Conservation (phyloP, 92 coral and sea anemone genomes). For the Epizoanthus stellaris region DNA sequence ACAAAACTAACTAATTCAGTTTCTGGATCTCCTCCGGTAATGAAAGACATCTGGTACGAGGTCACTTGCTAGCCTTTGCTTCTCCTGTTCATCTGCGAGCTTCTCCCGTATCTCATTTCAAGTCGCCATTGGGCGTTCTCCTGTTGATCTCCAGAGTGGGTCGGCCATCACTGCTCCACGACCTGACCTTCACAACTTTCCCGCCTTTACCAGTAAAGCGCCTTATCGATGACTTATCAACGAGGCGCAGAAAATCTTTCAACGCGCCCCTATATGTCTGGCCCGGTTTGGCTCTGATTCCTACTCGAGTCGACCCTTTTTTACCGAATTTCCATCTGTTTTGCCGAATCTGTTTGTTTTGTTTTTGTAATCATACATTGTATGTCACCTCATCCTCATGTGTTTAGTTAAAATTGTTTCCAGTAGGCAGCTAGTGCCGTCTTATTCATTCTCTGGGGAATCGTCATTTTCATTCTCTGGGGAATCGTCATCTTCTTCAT, state of each 20-base stretch:
- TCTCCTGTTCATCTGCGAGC: not conserved
- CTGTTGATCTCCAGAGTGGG: not conserved
- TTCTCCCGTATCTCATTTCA: slow-evolving; percentile 30
- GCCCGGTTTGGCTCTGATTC: slow-evolving; percentile 1
- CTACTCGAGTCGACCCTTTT: slow-evolving; percentile 13
- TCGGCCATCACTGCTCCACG: slow-evolving; percentile 32
- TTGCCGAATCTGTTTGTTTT: not conserved
- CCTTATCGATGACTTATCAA: not conserved
- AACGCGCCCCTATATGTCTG: slow-evolving; percentile 24
- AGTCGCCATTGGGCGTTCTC: not conserved
- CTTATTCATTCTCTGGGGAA: too few relatives aligned
- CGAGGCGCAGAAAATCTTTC: not conserved
- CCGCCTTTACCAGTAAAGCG: slow-evolving; percentile 3
- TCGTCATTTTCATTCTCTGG: too few relatives aligned
- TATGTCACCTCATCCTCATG: too few relatives aligned
- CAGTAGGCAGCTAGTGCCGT: too few relatives aligned
- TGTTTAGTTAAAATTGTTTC: too few relatives aligned
- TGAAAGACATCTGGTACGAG: too few relatives aligned
- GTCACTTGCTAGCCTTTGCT: not conserved
- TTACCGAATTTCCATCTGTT: slow-evolving; percentile 17
- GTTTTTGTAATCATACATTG: too few relatives aligned
- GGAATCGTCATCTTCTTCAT: too few relatives aligned
- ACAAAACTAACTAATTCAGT: too few relatives aligned
- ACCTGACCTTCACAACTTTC: not conserved
- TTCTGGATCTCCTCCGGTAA: too few relatives aligned